Evolutionary conservation across 2,888 invertebrate species (phyloP).

Genomic region (Psylliodes chrysocephalus): DNA sequence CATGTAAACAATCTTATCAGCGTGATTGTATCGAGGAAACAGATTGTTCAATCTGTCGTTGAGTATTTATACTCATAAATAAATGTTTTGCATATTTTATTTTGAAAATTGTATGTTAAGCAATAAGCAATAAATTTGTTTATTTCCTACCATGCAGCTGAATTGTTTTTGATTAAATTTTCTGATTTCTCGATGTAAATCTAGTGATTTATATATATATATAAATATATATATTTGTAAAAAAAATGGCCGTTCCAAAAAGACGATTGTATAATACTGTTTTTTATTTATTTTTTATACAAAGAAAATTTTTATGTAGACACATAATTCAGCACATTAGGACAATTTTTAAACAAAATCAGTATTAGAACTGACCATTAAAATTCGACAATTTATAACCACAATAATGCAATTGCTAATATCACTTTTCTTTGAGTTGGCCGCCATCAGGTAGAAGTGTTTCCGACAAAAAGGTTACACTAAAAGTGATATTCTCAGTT

Average conservation of each 20-base stretch:
- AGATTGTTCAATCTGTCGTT: no score
- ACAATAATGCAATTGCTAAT: background rate
- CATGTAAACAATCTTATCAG: background rate
- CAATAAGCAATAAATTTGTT: no score
- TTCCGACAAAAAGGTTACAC: no score
- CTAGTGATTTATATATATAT: background rate
- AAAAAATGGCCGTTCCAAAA: conserved; percentile 1
- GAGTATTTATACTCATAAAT: no score
- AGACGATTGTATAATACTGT: conserved; percentile 1
- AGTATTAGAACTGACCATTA: conserved; percentile 11
- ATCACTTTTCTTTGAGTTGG: no score
- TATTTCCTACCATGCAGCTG: conserved; percentile 13
- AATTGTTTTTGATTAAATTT: conserved; percentile 1
- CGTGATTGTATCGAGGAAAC: no score
- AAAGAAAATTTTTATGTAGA: background rate
- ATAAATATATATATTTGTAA: background rate
- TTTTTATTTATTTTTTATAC: conserved; percentile 14
- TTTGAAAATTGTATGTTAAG: no score
- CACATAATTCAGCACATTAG: conserved; percentile 8
- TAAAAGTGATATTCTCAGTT: background rate
- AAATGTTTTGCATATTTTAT: no score
- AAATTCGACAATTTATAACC: conserved; percentile 9
- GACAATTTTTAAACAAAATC: background rate
- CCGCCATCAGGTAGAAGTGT: no score
- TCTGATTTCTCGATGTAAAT: background rate